A percentile compares a stretch with the other conserved stretches of the same genome.
phyloP scores from a whole-genome alignment of 2,113 vertebrate species.

The Pomatostomus ruficeps region DNA sequence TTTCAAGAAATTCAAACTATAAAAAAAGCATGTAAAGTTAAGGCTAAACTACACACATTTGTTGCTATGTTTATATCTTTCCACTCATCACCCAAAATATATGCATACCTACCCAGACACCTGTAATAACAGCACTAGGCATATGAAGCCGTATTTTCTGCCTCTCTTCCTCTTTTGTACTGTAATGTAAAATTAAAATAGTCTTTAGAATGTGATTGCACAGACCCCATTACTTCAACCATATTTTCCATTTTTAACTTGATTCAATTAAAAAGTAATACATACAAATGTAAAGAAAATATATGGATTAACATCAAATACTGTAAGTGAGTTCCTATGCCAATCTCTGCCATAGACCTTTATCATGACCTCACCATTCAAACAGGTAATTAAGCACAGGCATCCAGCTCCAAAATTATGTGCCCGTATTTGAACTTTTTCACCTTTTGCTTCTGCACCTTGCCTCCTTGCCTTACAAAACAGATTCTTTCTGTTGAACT shows the following conservation, averaged over 20 bases:
- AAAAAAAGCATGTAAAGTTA: background rate
- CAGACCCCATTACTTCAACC: background rate
- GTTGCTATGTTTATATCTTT: background rate
- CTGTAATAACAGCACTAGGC: background rate
- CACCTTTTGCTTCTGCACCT: background rate
- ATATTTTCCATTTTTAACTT: background rate
- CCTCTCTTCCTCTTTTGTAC: background rate
- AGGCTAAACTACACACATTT: background rate
- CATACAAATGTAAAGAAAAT: background rate
- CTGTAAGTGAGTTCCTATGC: background rate
- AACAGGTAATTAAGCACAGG: background rate
- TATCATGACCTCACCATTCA: background rate
- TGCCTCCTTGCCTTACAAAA: background rate
- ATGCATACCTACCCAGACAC: background rate
- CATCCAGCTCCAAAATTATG: background rate
- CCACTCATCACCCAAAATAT: background rate
- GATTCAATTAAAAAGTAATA: background rate
- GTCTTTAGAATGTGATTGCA: background rate
- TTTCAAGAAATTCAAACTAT: background rate
- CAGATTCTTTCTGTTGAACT: background rate
- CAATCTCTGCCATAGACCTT: background rate
- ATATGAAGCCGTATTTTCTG: background rate
- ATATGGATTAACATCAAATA: background rate
- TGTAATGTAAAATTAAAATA: background rate
- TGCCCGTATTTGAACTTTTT: background rate